Base-by-base conservation (phyloP, 2,888 invertebrate genomes). In the Eupelmus urozonus region DNA sequence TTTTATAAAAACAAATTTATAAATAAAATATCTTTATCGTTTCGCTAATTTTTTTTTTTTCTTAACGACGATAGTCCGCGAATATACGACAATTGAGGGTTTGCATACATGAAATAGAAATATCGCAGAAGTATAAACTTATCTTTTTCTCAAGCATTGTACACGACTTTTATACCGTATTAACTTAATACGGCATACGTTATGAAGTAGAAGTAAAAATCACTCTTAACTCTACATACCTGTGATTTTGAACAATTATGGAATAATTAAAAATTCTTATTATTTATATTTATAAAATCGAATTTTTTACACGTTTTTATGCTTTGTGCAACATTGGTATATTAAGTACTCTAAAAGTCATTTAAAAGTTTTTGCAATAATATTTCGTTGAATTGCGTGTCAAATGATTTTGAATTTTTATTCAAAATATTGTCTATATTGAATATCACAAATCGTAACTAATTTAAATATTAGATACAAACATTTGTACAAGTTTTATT, bases 331-430 rank as follows among this genome's bases (percentile, higher is more conserved):
- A 71, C 49, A 23, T 53, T 29, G 29, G 53, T 75, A 66, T 74
- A 70, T 79, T 79, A 79, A 75, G 69, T 75, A 79, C 78, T 71
- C 71, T 60, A 79, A 65, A 66, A 45, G 60, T 71, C 25, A 75
- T 60, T 18, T 74, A 53, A 62, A 78, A 62, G n/a, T 66, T 73
- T 49, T 77, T 60, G 55, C 23, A 74, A 73, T 49, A 45, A n/a
- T 25, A 66, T 66, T 59, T 76, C 34, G n/a, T 69, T 70, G 23
- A 62, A 45, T 34, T 55, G 18, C 25, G 55, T 59, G 3, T 29
- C 34, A 29, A n/a, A 34, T 25, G 45, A 40, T 53, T 55, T 59
- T 42, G 20, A 60, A 57, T 25, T 45, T 55, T 59, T 53, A 55
- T 53, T 76, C 11, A 70, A 76, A 76, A 65, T 70, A 65, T 70